Evolutionary conservation across 2,113 vertebrate species (phyloP).

Genomic region (Stegostoma tigrinum): DNA sequence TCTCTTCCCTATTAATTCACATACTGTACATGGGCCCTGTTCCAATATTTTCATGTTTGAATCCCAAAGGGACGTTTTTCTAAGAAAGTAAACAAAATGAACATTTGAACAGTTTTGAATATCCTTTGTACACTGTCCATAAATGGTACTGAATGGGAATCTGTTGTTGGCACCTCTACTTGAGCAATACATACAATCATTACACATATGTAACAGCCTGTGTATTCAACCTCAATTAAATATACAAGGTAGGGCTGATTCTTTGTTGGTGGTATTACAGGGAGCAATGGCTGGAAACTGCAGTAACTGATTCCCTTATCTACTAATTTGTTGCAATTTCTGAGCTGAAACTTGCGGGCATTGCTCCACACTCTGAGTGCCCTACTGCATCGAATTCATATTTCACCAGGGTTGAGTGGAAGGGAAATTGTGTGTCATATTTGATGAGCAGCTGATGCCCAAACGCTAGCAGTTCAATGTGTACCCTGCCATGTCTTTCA

Average conservation of each 20-base stretch:
- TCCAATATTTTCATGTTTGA: background rate
- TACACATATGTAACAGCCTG: background rate
- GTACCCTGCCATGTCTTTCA: no score
- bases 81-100: background rate
- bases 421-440: background rate
- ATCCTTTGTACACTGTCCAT: background rate
- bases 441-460: background rate
- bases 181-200: background rate
- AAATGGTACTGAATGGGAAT: background rate
- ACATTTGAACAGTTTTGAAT: background rate
- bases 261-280: background rate
- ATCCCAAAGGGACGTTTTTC: background rate
- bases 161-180: background rate
- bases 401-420: background rate
- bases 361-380: background rate
- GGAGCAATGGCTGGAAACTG: background rate
- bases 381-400: background rate
- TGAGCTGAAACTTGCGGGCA: background rate
- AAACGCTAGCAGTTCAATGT: no score
- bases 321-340: background rate
- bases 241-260: background rate
- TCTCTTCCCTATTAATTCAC: background rate
- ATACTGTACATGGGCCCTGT: background rate
- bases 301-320: background rate
- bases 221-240: background rate